Base-by-base conservation (phyloP, 2,888 invertebrate species). In the Erebia ligea region DNA sequence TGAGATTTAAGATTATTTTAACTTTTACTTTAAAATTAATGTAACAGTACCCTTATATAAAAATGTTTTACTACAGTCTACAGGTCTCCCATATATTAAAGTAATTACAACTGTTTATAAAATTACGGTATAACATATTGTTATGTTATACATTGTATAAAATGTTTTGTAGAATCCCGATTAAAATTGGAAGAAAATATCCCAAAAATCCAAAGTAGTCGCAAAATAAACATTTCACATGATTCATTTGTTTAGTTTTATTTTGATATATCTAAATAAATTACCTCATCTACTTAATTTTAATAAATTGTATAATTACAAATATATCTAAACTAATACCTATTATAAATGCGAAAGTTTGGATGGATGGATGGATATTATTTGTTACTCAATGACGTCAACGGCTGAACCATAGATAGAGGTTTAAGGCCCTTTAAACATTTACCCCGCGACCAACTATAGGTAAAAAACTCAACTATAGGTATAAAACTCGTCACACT, bases 221-320 rank as follows among this genome's bases (percentile, higher is more conserved):
- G 88, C 84, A 91, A 91, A 91, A 89, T 90, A 91, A 91, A 91
- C 82, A 86, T 88, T 91, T 90, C 83, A 57, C 25, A 83, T 79
- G 85, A 83, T 76, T 76, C 81, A 76, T 72, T 70, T 58, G 19
- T 82, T 72, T 71, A 56, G 19, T 85, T 88, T 88, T 81, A 82
- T 83, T 87, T 64, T 10, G n/a, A 63, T 52, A 63, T 52, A n/a
- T 59, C n/a, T 40, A n/a, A 40, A 9, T 4, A 42, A 34, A 4
- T 13, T 8, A 57, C n/a, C 34, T 19, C 4, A 11, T 13, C 13
- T 25, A 57, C 3, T 21, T 57, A 57, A 25, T 57, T 19, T 19
- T 56, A 17, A 54, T 54, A 54, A 59, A n/a, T 15, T 9, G 40
- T n/a, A 19, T 42, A 25, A 21, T 21, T 1, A 1, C 21, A 6